Base-by-base conservation (phyloP, 2,888 invertebrate genomes). In the Eurois occulta region DNA sequence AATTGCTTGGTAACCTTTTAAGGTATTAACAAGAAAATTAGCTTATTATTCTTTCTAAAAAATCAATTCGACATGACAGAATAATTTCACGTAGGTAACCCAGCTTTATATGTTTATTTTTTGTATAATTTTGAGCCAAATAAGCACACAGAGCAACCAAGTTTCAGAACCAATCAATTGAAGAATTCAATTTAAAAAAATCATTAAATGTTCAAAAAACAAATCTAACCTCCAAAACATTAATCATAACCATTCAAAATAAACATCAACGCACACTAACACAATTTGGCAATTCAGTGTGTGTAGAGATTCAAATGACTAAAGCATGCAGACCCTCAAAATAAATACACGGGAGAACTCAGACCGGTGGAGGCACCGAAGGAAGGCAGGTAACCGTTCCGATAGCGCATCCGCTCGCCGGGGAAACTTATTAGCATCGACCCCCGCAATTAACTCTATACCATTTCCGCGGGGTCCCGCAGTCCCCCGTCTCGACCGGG, bases 371-470 rank as follows among this genome's bases (percentile, higher is more conserved):
- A 69, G 83, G 24, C 48, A 78, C 70, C 68, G 78, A 68, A 64
- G 71, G 85, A 82, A 85, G 83, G 86, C 81, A 86, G 86, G 86
- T 90, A 90, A 90, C 91, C 87, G 91, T 91, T 86, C 89, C 85
- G 86, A 82, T 88, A 88, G 84, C 80, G 80, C 85, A 84, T 85
- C 89, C 88, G 88, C 84, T 89, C 86, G 86, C 81, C 89, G 88
- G 90, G 86, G 85, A 92, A 91, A 91, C 89, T 90, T 91, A 94
- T 94, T 94, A 94, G 87, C 91, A 90, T 92, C 89, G 92, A 91
- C 90, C 90, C 89, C 84, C 78, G 89, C 90, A 91, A 92, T 92
- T 91, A 92, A 90, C 89, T 86, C 85, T 72, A 77, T 75, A 82
- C 80, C 70, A 78, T 87, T 83, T 81, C 84, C 81, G 84, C 83